phyloP scores from a whole-genome alignment of 2,888 invertebrate genomes.

The Watsonalla cultraria region DNA sequence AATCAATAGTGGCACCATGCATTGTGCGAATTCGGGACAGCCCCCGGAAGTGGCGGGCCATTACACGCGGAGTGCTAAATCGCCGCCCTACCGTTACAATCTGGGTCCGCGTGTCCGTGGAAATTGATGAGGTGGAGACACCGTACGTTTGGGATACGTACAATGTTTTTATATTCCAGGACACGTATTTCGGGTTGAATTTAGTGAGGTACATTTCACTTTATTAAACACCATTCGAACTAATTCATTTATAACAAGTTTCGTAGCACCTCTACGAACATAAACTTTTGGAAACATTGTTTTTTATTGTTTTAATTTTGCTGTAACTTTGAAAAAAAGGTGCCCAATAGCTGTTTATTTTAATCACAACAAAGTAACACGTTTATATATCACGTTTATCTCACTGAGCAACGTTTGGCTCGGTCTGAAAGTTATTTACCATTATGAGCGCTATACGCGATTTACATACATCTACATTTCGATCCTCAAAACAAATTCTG shows the following conservation, averaged over 20 bases:
- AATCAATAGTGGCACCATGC: neutral
- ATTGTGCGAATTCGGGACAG: neutral
- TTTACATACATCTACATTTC: no score
- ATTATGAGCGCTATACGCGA: no score
- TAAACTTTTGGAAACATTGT: no score
- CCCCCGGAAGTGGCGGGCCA: slow-evolving; percentile 52
- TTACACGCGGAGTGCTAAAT: slow-evolving; percentile 54
- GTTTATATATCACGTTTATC: no score
- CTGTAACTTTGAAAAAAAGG: no score
- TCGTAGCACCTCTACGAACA: slow-evolving; percentile 3
- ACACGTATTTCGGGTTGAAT: neutral
- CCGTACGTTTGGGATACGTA: slow-evolving; percentile 31
- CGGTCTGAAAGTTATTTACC: no score
- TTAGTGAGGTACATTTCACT: neutral
- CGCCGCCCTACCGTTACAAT: slow-evolving; percentile 45
- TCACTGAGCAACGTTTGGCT: no score
- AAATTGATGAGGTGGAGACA: slow-evolving; percentile 60
- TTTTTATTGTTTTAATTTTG: no score
- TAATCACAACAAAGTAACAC: no score
- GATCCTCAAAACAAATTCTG: no score
- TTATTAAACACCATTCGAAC: neutral
- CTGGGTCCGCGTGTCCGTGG: slow-evolving; percentile 37
- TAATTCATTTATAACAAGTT: neutral
- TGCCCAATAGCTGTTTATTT: no score
- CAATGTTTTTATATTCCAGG: slow-evolving; percentile 15